Base-by-base conservation (phyloP, 1,140 invertebrate species). In the Chlorops oryzae region DNA sequence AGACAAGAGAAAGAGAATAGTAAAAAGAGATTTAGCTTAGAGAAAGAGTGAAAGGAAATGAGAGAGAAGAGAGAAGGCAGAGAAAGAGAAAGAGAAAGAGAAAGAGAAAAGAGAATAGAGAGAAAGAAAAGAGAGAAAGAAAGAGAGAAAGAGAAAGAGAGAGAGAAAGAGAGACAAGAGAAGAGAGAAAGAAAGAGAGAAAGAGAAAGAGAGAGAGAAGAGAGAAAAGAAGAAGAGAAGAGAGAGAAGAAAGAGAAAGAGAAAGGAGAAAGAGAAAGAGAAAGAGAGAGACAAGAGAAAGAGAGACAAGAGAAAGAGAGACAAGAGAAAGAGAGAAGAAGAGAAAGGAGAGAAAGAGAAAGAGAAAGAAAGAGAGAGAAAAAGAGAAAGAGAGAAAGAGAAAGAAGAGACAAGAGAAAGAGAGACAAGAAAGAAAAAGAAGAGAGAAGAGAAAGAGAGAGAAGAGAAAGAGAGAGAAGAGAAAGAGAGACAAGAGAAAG, bases 331-430 rank as follows among this genome's bases (percentile, higher is more conserved):
- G n/a, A 32, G 23, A 51, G 1, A 35, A 17, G 10, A 6, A 43
- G 41, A 9, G 20, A 43, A 9, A 43, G 20, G 27, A 32, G 54
- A 22, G 23, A 34, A 23, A 15, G 6, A 28, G 37, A 17, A 45
- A 13, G 43, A 10, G 9, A 15, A 32, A 32, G 27, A 25, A 48
- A 22, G 25, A 34, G 24, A 17, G 5, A 28, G 40, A 7, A 32
- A 13, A 17, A 28, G 24, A 24, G 43, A 15, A 17, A 27, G 27
- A 45, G 37, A 17, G 37, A 39, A 17, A 39, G 7, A 9, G 37
- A 25, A 28, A 57, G 59, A 59, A 59, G 59, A 49, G 23, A 59
- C 59, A 56, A 32, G 28, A 32, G 15, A 32, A 15, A 32, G 28
- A n/a, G 28, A 32, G 15, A 32, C 9, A 15, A 10, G 9, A 15